These are phyloP conservation scores for Morus bassanus DNA, from an alignment of 2,797 vertebrate genomes.

Conservation along the genomic window DNA sequence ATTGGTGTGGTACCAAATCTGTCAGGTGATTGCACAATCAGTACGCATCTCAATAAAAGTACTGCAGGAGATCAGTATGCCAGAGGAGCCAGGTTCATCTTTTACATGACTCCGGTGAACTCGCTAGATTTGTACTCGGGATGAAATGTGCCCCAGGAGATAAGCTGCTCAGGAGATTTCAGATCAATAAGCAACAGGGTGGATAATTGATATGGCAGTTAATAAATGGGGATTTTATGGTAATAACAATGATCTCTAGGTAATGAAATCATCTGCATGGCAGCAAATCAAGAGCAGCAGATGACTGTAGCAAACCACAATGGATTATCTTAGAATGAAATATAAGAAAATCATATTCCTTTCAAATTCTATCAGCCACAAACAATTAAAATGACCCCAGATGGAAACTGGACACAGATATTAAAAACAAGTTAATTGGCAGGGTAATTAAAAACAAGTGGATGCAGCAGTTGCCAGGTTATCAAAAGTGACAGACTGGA, in stretches of 20 bases:
- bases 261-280: conserved; percentile 37
- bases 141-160: neutral
- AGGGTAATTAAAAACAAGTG: conserved; percentile 20
- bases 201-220: conserved; percentile 37
- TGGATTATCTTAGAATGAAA: conserved; percentile 8
- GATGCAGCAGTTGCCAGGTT: neutral
- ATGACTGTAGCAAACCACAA: conserved; percentile 12
- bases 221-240: conserved; percentile 48
- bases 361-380: conserved; percentile 33
- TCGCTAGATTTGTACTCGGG: neutral
- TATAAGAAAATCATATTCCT: conserved; percentile 23
- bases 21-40: neutral
- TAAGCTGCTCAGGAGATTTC: neutral
- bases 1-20: neutral
- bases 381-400: neutral
- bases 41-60: neutral
- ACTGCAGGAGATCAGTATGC: neutral
- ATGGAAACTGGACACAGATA: conserved; percentile 12
- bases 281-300: conserved; percentile 32
- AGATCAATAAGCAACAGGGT: neutral
- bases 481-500: neutral
- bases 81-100: neutral
- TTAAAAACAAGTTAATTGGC: conserved; percentile 29
- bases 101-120: neutral
- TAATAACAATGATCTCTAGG: conserved; percentile 24